A percentile compares a stretch with the other conserved stretches of the same genome.
phyloP scores from a whole-genome alignment of 2,113 vertebrate genomes.

The Malurus melanocephalus region DNA sequence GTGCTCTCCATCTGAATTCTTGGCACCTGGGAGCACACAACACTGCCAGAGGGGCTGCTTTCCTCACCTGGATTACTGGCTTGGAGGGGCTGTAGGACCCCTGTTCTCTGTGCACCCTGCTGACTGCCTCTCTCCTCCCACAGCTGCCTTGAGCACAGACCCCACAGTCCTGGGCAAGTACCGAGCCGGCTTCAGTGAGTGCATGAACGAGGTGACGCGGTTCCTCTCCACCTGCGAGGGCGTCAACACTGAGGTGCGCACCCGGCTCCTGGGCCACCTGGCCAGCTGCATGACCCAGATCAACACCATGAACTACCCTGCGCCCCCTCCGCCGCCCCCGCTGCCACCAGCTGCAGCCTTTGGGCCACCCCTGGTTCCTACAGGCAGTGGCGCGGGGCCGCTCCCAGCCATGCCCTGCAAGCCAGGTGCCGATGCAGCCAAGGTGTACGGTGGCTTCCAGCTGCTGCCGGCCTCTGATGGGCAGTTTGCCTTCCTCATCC shows the following conservation, averaged over 20 bases:
- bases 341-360: constrained; percentile 81
- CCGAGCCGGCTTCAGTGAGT: constrained; percentile 96
- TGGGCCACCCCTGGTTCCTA: constrained; percentile 87
- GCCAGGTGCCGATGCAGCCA: constrained; percentile 77
- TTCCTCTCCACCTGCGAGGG: constrained; percentile 98
- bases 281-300: constrained; percentile 98
- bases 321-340: constrained; percentile 83
- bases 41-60: background rate
- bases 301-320: constrained; percentile 93
- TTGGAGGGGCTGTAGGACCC: background rate
- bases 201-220: constrained; percentile 96
- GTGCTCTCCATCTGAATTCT: rapidly evolving
- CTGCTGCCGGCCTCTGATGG: constrained; percentile 94
- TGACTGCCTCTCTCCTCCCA: background rate
- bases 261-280: constrained; percentile 92
- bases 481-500: constrained; percentile 97
- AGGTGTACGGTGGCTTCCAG: constrained; percentile 94
- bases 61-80: background rate
- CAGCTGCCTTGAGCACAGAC: constrained; percentile 92
- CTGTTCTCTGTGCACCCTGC: background rate
- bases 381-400: constrained; percentile 76
- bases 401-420: constrained; percentile 87
- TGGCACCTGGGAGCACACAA: background rate
- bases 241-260: constrained; percentile 95
- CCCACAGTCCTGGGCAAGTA: constrained; percentile 95